Percentiles rank a stretch among this genome's conserved stretches.
Conservation (phyloP, 2,888 invertebrate species). For the Spodoptera picta region DNA sequence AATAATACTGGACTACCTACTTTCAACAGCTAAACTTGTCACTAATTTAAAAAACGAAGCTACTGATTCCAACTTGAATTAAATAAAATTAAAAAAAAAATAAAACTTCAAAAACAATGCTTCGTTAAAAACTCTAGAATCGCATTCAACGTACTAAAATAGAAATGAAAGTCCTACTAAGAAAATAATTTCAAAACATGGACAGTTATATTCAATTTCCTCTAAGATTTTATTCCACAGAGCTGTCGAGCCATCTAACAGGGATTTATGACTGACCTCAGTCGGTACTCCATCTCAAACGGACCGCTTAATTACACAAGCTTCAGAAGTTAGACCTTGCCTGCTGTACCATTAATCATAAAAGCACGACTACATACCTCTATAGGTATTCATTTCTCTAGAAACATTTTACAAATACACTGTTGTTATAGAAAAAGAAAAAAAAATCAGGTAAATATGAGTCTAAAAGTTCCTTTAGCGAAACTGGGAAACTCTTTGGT, state of each 20-base stretch:
- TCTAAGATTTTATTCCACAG: slow-evolving; percentile 25
- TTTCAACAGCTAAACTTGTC: no score
- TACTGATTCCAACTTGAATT: no score
- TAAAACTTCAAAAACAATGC: no score
- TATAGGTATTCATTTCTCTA: slow-evolving; percentile 15
- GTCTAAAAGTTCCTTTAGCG: no score
- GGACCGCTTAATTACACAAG: slow-evolving; percentile 22
- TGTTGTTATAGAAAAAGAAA: no score
- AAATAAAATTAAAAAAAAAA: no score
- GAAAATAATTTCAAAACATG: slow-evolving; percentile 22
- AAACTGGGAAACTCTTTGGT: no score
- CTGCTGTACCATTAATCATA: slow-evolving; percentile 29
- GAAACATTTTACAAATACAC: slow-evolving; percentile 9
- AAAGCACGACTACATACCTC: slow-evolving; percentile 6
- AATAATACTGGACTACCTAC: no score
- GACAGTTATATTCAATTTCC: slow-evolving; percentile 37
- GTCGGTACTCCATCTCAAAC: slow-evolving; percentile 21
- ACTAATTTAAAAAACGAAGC: no score
- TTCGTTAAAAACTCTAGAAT: no score
- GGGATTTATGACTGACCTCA: slow-evolving; percentile 36
- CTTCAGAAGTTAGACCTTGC: slow-evolving; percentile 19
- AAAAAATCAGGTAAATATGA: no score
- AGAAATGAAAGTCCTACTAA: slow-evolving; percentile 8
- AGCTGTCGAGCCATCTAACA: slow-evolving; percentile 22
- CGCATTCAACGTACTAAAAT: no score